Evolutionary conservation across 2,888 invertebrate genomes (phyloP).

Genomic region (Omphaloscelis lunosa): DNA sequence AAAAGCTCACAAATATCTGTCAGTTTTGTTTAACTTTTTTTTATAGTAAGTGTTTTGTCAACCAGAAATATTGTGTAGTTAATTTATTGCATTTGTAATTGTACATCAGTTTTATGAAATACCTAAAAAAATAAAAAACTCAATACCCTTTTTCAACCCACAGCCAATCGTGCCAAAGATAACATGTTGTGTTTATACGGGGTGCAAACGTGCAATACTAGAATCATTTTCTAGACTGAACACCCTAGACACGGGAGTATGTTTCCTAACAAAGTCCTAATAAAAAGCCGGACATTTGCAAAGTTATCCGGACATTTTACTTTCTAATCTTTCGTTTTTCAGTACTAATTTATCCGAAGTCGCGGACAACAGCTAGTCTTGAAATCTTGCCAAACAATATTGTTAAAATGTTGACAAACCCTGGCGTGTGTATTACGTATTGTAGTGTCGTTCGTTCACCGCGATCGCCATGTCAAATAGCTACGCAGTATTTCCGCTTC

Average conservation of each 20-base stretch:
- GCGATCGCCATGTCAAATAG: constrained; percentile 62
- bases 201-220: not conserved
- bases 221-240: not conserved
- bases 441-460: constrained; percentile 30
- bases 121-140: not conserved
- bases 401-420: not conserved
- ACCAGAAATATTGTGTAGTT: too few species aligned
- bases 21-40: too few species aligned
- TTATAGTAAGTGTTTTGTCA: too few species aligned
- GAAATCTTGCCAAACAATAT: too few species aligned
- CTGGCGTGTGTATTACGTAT: constrained; percentile 34
- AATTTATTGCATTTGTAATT: too few species aligned
- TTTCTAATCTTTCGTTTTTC: too few species aligned
- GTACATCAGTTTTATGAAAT: too few species aligned
- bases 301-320: too few species aligned
- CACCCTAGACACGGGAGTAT: too few species aligned
- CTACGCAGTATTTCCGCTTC: constrained; percentile 65
- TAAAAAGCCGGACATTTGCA: too few species aligned
- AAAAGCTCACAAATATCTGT: too few species aligned
- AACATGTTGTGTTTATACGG: not conserved
- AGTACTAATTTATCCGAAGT: not conserved
- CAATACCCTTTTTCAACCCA: not conserved
- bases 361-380: not conserved
- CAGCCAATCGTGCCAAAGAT: not conserved
- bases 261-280: too few species aligned